phyloP scores from a whole-genome alignment of 1,140 invertebrate genomes.

The Heliconius congener region DNA sequence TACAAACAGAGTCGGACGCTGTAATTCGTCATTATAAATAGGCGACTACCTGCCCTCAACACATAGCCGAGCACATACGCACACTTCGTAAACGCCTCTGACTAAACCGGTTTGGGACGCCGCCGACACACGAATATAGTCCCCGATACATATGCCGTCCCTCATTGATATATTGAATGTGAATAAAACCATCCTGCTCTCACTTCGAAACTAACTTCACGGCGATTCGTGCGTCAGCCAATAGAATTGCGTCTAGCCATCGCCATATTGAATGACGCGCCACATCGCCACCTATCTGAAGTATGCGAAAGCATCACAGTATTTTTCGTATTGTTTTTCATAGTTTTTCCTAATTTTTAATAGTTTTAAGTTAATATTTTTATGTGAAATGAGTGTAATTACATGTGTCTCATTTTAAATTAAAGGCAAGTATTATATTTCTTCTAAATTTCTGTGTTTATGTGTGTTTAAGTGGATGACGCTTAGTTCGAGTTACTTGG shows the following conservation, averaged over 20 bases:
- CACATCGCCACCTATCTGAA: constrained; percentile 38
- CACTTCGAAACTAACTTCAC: constrained; percentile 67
- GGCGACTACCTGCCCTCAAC: constrained; percentile 69
- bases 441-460: constrained; percentile 14
- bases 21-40: constrained; percentile 73
- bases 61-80: constrained; percentile 73
- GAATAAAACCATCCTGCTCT: constrained; percentile 75
- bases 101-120: constrained; percentile 70
- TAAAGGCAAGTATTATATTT: constrained; percentile 31
- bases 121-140: constrained; percentile 71
- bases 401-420: constrained; percentile 30
- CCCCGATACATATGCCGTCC: constrained; percentile 70
- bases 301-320: constrained; percentile 43
- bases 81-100: constrained; percentile 74
- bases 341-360: constrained; percentile 64
- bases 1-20: constrained; percentile 47
- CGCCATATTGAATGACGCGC: constrained; percentile 75
- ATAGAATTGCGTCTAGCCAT: constrained; percentile 56
- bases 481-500: constrained; percentile 48
- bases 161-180: constrained; percentile 67
- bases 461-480: constrained; percentile 43
- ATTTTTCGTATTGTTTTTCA: constrained; percentile 71
- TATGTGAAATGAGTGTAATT: constrained; percentile 51
- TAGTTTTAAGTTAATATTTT: constrained; percentile 46
- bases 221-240: constrained; percentile 53